Evolutionary conservation across 37 sponge, comb jelly and placozoan species (phyloP), one percentile per base, ranked within the genome.

Genomic region (Mnemiopsis leidyi): DNA sequence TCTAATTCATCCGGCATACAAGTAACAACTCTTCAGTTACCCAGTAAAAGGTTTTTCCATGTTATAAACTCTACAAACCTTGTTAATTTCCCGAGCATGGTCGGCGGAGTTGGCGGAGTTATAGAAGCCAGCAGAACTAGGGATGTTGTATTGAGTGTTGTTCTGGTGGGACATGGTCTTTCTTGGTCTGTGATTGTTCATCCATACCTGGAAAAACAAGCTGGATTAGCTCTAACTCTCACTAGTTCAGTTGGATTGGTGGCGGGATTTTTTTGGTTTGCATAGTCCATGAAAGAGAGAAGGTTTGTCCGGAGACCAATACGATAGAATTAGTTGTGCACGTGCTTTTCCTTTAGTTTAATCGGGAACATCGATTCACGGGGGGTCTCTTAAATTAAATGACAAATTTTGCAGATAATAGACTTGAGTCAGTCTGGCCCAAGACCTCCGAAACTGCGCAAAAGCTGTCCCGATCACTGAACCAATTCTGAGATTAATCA

Each of bases 131-230:
- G 79, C 18, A 32, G 79, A 31, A 36, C 35, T 77, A 20, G 73
- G 73, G 32, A 77, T 32, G 32, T 32, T 77, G 79, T 77, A 77
- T 36, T 77, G 79, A 3, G 29, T 25, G 18, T 34, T 77, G 35
- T 13, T 34, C 32, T 77, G 79, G 79, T 77, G 26, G 0, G 79
- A 26, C 79, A 77, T 77, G 1, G 40, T 39, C 61, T 85, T 85
- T 0, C 90, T n/a, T 9, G 90, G 90, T 37, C 90, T 38, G 61
- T 85, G 90, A 29, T 85, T 85, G 61, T 85, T 85, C 90, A 85
- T 85, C 90, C 90, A 85, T 13, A 85, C 90, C 90, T 85, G 90
- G 1, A 29, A 29, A 69, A 69, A 13, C n/a, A n/a, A n/a, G n/a
- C n/a, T n/a, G n/a, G n/a, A n/a, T n/a, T n/a, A n/a, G n/a, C n/a